phyloP scores from a whole-genome alignment of 2,888 invertebrate genomes.

The Sarcophaga variegata region DNA sequence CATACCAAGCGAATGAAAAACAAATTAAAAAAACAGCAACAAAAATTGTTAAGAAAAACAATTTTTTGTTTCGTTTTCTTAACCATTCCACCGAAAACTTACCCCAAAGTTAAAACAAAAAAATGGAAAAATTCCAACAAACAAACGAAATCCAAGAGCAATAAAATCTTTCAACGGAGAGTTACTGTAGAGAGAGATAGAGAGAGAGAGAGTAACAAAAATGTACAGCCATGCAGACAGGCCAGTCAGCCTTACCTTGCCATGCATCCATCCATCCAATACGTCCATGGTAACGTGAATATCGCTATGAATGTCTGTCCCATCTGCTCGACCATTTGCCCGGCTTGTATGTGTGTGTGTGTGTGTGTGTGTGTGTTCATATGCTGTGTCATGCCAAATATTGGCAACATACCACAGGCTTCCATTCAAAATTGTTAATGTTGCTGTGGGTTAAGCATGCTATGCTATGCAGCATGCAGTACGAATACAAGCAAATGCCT shows the following conservation, averaged over 20 bases:
- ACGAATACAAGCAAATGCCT: constrained; percentile 10
- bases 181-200: background rate
- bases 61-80: background rate
- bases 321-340: background rate
- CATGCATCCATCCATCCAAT: constrained; percentile 22
- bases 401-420: constrained; percentile 69
- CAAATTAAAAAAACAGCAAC: constrained; percentile 5
- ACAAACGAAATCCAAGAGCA: constrained; percentile 23
- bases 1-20: constrained; percentile 70
- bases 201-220: constrained; percentile 6
- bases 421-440: constrained; percentile 65
- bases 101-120: constrained; percentile 48
- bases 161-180: constrained; percentile 35
- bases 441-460: constrained; percentile 33
- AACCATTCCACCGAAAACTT: constrained; percentile 43
- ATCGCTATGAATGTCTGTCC: constrained; percentile 4
- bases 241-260: background rate
- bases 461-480: constrained; percentile 37
- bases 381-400: constrained; percentile 68
- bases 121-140: constrained; percentile 25
- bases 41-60: constrained; percentile 12
- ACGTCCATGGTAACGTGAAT: constrained; percentile 18
- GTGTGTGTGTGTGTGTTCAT: constrained; percentile 40
- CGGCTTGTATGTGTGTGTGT: constrained; percentile 3
- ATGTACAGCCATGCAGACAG: constrained; percentile 19